Percentiles rank a stretch among this genome's conserved stretches.
Evolutionary conservation across 2,797 vertebrate species (phyloP).

Genomic region (Cuniculus paca): DNA sequence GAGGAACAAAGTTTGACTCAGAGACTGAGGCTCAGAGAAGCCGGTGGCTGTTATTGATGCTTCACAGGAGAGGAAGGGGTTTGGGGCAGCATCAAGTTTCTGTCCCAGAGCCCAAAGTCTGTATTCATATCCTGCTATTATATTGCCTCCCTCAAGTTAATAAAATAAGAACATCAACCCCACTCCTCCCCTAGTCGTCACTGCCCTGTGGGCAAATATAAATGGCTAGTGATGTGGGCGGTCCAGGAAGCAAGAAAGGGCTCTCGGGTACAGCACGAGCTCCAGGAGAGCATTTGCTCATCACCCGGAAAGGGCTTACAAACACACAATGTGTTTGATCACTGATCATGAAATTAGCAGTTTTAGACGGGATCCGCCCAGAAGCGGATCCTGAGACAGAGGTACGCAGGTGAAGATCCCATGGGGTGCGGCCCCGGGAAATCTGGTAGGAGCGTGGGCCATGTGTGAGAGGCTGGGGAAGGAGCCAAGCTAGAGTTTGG

Average conservation of each 20-base stretch:
- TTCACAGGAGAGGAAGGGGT: not conserved
- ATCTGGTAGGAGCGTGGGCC: not conserved
- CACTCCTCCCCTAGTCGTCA: not conserved
- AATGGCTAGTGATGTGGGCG: not conserved
- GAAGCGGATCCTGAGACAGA: not conserved
- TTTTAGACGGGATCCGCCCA: not conserved
- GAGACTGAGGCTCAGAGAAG: not conserved
- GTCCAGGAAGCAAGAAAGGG: not conserved
- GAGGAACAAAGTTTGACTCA: not conserved
- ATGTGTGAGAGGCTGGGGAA: not conserved
- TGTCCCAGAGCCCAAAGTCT: not conserved
- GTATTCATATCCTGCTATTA: not conserved
- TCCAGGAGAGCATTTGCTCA: not conserved
- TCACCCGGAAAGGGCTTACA: not conserved
- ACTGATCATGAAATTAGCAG: not conserved
- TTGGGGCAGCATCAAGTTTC: not conserved
- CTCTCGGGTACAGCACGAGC: not conserved
- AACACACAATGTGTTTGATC: not conserved
- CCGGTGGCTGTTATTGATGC: not conserved
- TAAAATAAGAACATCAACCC: not conserved
- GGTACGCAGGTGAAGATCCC: fast-evolving
- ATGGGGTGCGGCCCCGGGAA: not conserved
- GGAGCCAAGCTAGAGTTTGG: not conserved
- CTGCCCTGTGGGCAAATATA: not conserved
- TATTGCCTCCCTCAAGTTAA: not conserved